Evolutionary conservation across 2,888 invertebrate species (phyloP), one percentile per base, ranked within the genome.

Genomic region (Ischnus inquisitorius): DNA sequence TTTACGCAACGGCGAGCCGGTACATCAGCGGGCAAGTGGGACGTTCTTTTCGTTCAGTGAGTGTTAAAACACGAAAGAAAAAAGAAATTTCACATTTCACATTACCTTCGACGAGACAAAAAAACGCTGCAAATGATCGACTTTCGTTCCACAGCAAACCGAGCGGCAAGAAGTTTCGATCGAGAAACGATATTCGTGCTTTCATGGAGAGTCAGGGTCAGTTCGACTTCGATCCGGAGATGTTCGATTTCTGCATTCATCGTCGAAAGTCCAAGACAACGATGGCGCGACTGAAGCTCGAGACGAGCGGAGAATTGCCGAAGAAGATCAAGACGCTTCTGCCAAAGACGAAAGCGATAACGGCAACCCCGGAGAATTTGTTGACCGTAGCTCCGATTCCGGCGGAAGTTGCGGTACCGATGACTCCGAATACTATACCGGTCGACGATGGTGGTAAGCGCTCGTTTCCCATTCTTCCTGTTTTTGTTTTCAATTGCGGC

Each of bases 21-120:
- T 0, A 94, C 95, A 60, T 96, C 96, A 25, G 96, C 96, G 12
- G 97, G 97, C 6, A 97, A 97, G 91, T 97, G 97, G 97, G 97
- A 97, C 90, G 96, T 97, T 1, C 95, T 97, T 62, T 95, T 97
- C 78, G 94, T 97, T 0, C 95, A 95, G 96, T 96, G 91, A 91
- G 94, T 91, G 68, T 34, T n/a, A n/a, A n/a, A n/a, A n/a, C n/a
- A 39, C 48, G 65, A 10, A 60, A 22, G 0, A 5, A 34, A 34
- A 34, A 34, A 34, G 0, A 34, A 6, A 34, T 34, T 8, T 34
- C 2, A 34, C 5, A 34, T 34, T 34, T 34, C 8, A 1, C 8
- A 34, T 34, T 34, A 8, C 5, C 1, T 34, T 34, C 8, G 6
- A 28, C 10, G 60, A 6, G 5, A 5, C 2, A 12, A 57, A 16